Evolutionary conservation across 2,888 invertebrate species (phyloP).

Genomic region (Parnassius apollo): DNA sequence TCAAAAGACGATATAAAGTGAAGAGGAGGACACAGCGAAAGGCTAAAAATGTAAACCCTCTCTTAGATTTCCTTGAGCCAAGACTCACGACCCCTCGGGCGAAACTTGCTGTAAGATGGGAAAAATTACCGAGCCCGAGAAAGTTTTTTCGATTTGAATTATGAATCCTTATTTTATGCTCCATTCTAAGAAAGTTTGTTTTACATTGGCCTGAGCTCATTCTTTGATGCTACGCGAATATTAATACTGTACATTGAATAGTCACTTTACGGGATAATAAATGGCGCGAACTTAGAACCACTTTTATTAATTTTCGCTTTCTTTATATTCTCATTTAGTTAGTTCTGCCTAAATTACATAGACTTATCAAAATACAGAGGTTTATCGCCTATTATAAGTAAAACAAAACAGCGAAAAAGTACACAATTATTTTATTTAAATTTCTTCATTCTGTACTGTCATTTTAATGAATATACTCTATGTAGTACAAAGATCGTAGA

Average conservation of each 20-base stretch:
- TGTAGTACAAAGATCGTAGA: too few species aligned
- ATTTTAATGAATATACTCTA: too few species aligned
- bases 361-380: too few species aligned
- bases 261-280: constrained; percentile 36
- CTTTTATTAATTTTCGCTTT: constrained; percentile 16
- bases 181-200: constrained; percentile 69
- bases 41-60: constrained; percentile 80
- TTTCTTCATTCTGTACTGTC: too few species aligned
- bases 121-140: constrained; percentile 75
- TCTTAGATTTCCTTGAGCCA: constrained; percentile 73
- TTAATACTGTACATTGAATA: constrained; percentile 56
- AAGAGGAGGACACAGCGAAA: constrained; percentile 76
- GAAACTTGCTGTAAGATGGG: constrained; percentile 77
- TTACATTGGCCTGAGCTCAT: constrained; percentile 63
- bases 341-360: not conserved
- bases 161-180: constrained; percentile 80
- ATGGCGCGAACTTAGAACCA: constrained; percentile 22
- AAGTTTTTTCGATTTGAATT: constrained; percentile 81
- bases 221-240: constrained; percentile 61
- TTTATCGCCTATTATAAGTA: too few species aligned
- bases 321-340: constrained; percentile 12
- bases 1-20: constrained; percentile 81
- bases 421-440: too few species aligned
- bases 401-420: too few species aligned
- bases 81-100: constrained; percentile 70